Evolutionary conservation across 2,113 vertebrate species (phyloP).

Genomic region (Connochaetes taurinus): DNA sequence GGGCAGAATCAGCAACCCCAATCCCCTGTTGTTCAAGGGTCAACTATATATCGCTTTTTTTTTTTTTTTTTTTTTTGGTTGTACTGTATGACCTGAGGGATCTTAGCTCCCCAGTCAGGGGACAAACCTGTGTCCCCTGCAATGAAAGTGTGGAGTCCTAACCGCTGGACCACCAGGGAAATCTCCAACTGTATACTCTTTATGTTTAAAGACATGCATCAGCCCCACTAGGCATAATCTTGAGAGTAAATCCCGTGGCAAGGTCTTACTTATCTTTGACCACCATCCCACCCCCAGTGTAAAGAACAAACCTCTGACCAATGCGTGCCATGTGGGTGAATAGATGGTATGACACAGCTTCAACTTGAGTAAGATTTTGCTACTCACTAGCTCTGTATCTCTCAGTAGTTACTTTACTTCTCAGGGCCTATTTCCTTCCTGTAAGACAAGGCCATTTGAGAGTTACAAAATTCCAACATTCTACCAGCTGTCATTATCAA

Average conservation of each 20-base stretch:
- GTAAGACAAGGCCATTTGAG: background rate
- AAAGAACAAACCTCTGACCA: background rate
- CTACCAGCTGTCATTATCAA: background rate
- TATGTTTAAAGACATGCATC: background rate
- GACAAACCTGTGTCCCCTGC: background rate
- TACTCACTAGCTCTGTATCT: background rate
- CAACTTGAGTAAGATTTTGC: background rate
- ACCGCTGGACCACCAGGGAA: background rate
- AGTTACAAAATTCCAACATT: background rate
- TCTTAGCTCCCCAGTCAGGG: background rate
- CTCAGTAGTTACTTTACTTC: background rate
- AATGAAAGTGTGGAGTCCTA: background rate
- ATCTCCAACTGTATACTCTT: background rate
- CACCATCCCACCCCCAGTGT: background rate
- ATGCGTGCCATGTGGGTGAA: fast-evolving
- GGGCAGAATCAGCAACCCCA: background rate
- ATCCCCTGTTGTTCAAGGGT: background rate
- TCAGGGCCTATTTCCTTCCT: background rate
- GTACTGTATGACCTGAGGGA: background rate
- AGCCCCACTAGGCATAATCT: background rate
- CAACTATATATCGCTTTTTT: background rate
- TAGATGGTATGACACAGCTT: background rate
- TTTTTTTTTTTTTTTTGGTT: background rate
- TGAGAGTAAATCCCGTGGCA: background rate
- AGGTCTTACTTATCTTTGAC: background rate